Percentiles rank a stretch among this genome's conserved stretches.
Evolutionary conservation across 2,113 vertebrate species (phyloP).

Genomic region (Zosterops lateralis): DNA sequence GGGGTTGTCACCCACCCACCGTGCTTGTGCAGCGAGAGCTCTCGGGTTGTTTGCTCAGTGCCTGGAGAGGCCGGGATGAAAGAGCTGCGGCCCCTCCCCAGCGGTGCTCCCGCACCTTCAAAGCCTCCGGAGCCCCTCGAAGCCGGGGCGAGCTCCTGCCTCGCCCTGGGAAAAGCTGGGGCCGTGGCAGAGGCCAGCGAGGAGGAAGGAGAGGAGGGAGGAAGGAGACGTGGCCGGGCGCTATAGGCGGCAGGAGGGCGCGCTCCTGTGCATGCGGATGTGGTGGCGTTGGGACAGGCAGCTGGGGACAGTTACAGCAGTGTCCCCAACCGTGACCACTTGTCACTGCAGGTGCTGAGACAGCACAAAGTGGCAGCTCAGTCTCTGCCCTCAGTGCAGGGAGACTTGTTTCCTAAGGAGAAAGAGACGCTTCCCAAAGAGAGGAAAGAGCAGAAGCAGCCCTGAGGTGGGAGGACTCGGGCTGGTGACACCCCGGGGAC

Average conservation of each 20-base stretch:
- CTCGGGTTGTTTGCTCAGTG: not conserved
- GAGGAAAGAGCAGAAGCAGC: not conserved
- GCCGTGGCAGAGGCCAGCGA: not conserved
- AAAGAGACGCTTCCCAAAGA: rapidly evolving
- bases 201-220: not conserved
- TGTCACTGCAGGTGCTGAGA: not conserved
- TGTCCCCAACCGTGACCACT: rapidly evolving
- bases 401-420: not conserved
- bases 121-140: not conserved
- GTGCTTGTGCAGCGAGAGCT: not conserved
- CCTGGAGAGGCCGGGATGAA: not conserved
- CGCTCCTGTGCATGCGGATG: not conserved
- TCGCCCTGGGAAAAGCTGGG: not conserved
- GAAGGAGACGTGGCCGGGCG: not conserved
- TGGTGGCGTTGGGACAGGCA: not conserved
- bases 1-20: rapidly evolving
- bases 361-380: not conserved
- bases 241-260: not conserved
- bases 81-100: not conserved
- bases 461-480: rapidly evolving
- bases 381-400: rapidly evolving
- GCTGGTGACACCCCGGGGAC: not conserved
- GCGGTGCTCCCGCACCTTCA: not conserved
- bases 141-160: not conserved
- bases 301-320: not conserved